Percentiles rank a stretch among this genome's conserved stretches.
Evolutionary conservation across 2,888 invertebrate species (phyloP).

Genomic region (Chrysolina haemoptera): DNA sequence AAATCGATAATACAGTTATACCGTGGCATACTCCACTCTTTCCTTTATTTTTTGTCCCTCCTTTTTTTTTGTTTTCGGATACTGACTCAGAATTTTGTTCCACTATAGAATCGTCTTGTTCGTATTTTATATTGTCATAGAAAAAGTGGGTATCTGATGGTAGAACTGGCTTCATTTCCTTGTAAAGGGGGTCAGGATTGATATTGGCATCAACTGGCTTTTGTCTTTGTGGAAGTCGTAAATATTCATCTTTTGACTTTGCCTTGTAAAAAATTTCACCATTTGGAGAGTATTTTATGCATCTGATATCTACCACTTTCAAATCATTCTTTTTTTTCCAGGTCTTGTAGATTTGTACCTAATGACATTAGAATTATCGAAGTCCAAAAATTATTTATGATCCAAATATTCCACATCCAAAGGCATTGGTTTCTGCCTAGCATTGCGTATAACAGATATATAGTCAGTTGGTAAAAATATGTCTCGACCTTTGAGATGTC

Average conservation of each 20-base stretch:
- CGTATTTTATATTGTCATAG: slow-evolving; percentile 15
- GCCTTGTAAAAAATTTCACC: slow-evolving; percentile 27
- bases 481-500: slow-evolving; percentile 17
- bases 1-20: background rate
- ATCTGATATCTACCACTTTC: slow-evolving; percentile 30
- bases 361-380: slow-evolving; percentile 25
- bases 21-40: background rate
- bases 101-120: slow-evolving; percentile 13
- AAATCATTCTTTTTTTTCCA: slow-evolving; percentile 25
- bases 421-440: slow-evolving; percentile 38
- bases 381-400: slow-evolving; percentile 37
- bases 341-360: slow-evolving; percentile 35
- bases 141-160: slow-evolving; percentile 13
- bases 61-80: background rate
- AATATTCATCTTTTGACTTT: slow-evolving; percentile 25
- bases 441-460: background rate
- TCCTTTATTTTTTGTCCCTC: slow-evolving; percentile 4
- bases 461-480: slow-evolving; percentile 25
- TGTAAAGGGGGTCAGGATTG: slow-evolving; percentile 19
- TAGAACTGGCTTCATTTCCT: slow-evolving; percentile 11
- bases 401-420: slow-evolving; percentile 41
- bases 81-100: slow-evolving; percentile 10
- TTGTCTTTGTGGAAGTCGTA: slow-evolving; percentile 19
- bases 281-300: slow-evolving; percentile 25
- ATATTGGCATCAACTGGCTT: slow-evolving; percentile 10